Evolutionary conservation across 2,113 vertebrate species (phyloP), one percentile per base, ranked within the genome.

Genomic region (Otocyon megalotis): DNA sequence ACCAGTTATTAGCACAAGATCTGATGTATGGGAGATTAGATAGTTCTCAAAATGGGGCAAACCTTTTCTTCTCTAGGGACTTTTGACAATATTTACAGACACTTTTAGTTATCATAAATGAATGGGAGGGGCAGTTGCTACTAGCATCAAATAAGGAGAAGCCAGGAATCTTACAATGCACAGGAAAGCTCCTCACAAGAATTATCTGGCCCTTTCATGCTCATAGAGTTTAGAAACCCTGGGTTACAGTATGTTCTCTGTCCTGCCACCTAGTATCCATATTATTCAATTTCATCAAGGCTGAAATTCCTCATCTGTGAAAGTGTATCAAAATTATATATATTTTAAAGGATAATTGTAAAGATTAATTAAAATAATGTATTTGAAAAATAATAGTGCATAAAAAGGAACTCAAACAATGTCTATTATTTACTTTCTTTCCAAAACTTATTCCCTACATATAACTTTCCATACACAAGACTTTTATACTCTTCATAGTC

Each of bases 11-110:
- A 81, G 26, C 32, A 43, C 6, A 71, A 24, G 30, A 1, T 50
- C 53, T 65, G 26, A 67, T 77, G 14, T 48, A 53, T 72, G 24
- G 5, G 14, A 79, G 5, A 63, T 48, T 30, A 83, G 19, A 0
- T 53, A 4, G 17, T 87, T 93, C 43, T 88, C n/a, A 92, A 71
- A 92, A n/a, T 20, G 6, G 28, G 6, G 1, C 3, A 84, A 53
- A 6, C n/a, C 5, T 32, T 5, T 3, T 2, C 28, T 22, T 2
- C 2, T 0, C 4, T 14, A 9, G 0, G n/a, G n/a, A 79, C 24
- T 13, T 79, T 76, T 62, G 28, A 1, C 3, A 94, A 1, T 13
- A 37, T 88, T 5, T 84, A 16, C 13, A 88, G 26, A 58, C 9
- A 43, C 0, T 43, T 3, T 53, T 26, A 26, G 7, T 62, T 67